phyloP scores from a whole-genome alignment of 2,797 vertebrate genomes.

The Glyptemys insculpta region DNA sequence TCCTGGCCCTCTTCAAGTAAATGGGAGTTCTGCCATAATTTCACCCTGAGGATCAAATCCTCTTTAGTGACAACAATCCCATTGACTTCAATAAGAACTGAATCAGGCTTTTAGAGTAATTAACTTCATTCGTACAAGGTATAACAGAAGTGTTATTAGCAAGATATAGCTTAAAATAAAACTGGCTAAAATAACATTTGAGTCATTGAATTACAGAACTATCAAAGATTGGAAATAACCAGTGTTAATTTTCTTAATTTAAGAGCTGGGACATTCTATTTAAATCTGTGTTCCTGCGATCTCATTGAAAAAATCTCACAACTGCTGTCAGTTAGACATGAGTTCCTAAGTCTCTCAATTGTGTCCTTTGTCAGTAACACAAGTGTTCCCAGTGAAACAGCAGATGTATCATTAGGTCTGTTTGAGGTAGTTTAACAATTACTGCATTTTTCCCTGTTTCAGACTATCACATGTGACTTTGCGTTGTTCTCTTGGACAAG shows the following conservation, averaged over 20 bases:
- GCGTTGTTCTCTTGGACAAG: background rate
- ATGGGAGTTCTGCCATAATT: background rate
- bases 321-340: background rate
- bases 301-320: background rate
- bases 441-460: background rate
- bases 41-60: background rate
- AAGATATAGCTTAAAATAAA: conserved; percentile 22
- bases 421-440: background rate
- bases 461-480: background rate
- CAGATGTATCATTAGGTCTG: background rate
- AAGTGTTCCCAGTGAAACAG: background rate
- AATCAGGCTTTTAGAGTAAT: background rate
- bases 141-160: background rate
- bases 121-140: background rate
- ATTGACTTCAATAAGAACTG: background rate
- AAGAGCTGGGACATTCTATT: conserved; percentile 17
- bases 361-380: background rate
- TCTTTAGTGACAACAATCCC: background rate
- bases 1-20: background rate
- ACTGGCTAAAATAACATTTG: background rate
- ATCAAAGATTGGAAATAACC: background rate
- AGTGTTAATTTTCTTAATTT: conserved; percentile 19
- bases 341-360: background rate
- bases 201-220: background rate
- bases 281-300: background rate